These are phyloP conservation scores for Oreochromis mossambicus DNA, from an alignment of 2,797 vertebrate genomes.

Conservation along the genomic window DNA sequence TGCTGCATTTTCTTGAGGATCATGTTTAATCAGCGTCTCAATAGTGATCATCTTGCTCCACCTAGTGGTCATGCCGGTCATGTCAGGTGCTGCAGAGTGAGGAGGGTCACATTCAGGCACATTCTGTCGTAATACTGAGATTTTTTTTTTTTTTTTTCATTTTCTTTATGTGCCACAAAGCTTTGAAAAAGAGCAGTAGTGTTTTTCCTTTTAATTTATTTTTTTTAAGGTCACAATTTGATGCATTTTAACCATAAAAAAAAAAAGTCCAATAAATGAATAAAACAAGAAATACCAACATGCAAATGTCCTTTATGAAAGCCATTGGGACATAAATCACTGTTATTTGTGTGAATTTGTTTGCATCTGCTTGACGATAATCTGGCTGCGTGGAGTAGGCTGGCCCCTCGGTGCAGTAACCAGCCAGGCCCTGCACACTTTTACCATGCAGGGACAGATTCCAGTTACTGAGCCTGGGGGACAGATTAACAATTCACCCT, in stretches of 20 bases:
- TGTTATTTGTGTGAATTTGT: background rate
- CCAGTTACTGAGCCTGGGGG: constrained; percentile 76
- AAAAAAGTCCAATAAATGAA: background rate
- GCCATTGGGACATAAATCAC: background rate
- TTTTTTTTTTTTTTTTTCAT: background rate
- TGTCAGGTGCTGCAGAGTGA: background rate
- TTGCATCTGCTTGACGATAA: background rate
- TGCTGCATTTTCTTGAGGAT: background rate
- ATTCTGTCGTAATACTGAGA: background rate
- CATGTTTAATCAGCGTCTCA: background rate
- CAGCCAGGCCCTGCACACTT: constrained; percentile 67
- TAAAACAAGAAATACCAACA: background rate
- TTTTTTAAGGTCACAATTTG: background rate
- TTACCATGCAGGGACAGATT: constrained; percentile 76
- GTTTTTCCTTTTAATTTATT: background rate
- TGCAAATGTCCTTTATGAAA: background rate
- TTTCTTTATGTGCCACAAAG: background rate
- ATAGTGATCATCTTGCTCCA: background rate
- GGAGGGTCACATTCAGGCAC: background rate
- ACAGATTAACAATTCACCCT: constrained; percentile 18
- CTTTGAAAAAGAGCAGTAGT: rapidly evolving
- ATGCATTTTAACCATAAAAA: background rate
- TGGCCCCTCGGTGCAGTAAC: constrained; percentile 71
- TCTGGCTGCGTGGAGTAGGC: constrained; percentile 22
- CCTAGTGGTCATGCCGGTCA: background rate